These are phyloP conservation scores for Campopleginae sp. DNA, from an alignment of 2,888 invertebrate genomes.

Conservation along the genomic window DNA sequence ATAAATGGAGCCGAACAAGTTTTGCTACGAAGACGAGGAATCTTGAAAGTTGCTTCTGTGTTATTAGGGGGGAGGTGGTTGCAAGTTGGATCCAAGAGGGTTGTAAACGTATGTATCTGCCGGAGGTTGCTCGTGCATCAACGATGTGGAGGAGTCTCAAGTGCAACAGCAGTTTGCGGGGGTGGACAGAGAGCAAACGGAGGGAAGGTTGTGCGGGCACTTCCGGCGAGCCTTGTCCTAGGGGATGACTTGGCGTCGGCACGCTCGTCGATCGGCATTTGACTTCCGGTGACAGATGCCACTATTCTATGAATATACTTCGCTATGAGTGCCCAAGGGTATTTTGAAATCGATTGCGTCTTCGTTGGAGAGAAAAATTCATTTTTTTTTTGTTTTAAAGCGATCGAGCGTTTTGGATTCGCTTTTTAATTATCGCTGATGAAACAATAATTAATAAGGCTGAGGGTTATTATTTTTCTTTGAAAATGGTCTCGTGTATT, in stretches of 20 bases:
- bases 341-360: neutral
- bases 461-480: conserved; percentile 5
- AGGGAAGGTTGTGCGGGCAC: conserved; percentile 53
- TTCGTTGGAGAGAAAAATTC: neutral
- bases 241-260: conserved; percentile 68
- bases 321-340: neutral
- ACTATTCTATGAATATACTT: conserved; percentile 26
- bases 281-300: conserved; percentile 72
- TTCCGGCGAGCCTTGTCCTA: conserved; percentile 60
- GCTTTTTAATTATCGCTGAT: too few relatives aligned
- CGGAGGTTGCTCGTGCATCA: conserved; percentile 56
- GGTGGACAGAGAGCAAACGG: neutral
- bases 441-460: neutral
- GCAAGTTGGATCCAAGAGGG: conserved; percentile 33
- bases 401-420: neutral
- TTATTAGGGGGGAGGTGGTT: conserved; percentile 11
- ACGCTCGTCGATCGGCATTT: conserved; percentile 71
- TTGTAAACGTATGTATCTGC: conserved; percentile 43
- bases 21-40: conserved; percentile 56
- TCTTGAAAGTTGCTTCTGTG: conserved; percentile 63
- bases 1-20: conserved; percentile 60
- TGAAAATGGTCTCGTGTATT: neutral
- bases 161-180: conserved; percentile 52
- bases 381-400: neutral
- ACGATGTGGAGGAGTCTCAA: conserved; percentile 45